Conservation (phyloP, 2,888 invertebrate genomes). For the Agonopterix alstromeriana region DNA sequence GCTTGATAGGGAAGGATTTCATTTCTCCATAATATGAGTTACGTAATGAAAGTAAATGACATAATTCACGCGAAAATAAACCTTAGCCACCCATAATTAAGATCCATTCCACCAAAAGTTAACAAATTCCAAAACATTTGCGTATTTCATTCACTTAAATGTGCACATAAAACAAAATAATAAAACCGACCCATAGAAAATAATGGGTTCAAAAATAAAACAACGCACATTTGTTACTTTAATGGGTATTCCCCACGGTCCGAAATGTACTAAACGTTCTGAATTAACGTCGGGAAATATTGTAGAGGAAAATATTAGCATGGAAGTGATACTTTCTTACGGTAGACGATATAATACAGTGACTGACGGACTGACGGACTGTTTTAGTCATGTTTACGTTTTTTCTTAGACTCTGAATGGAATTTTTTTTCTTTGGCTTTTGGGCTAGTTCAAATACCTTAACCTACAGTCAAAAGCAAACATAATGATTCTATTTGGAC, state of each 20-base stretch:
- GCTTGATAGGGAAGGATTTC: no score
- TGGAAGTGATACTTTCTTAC: slow-evolving; percentile 20
- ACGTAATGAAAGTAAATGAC: no score
- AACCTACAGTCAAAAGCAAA: no score
- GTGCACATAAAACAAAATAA: slow-evolving; percentile 28
- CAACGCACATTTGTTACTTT: slow-evolving; percentile 28
- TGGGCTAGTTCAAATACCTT: no score
- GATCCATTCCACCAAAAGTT: no score
- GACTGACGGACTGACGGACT: not conserved
- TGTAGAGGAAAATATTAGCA: slow-evolving; percentile 23
- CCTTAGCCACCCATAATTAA: no score
- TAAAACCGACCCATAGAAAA: slow-evolving; percentile 17
- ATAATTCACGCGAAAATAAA: no score
- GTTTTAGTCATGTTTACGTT: not conserved
- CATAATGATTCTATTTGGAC: no score
- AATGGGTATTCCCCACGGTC: slow-evolving; percentile 18
- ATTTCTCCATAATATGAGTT: no score
- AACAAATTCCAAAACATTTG: not conserved
- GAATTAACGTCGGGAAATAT: slow-evolving; percentile 16
- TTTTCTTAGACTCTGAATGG: no score
- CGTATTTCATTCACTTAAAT: slow-evolving; percentile 26
- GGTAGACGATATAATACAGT: not conserved
- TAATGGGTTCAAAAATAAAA: slow-evolving; percentile 31
- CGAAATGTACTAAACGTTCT: slow-evolving; percentile 13
- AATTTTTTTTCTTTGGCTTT: no score